Base-by-base conservation (phyloP, 2,888 invertebrate species). In the Meta bourneti region DNA sequence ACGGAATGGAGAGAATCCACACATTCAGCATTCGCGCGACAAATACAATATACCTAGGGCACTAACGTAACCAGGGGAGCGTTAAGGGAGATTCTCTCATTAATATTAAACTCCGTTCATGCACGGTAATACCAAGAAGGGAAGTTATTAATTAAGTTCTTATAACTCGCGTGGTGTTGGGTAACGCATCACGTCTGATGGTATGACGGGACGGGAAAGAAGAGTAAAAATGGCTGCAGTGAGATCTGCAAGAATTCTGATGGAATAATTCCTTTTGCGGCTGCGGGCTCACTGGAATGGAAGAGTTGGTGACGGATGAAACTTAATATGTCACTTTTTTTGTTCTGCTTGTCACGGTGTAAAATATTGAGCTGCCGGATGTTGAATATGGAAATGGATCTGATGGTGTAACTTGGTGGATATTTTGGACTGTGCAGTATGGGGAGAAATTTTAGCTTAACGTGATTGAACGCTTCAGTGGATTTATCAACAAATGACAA, bases 61-160 rank as follows among this genome's bases (percentile, higher is more conserved):
- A 52, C 82, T n/a, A 72, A 19, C 52, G 88, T 34, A 75, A 16
- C 75, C 89, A 83, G 8, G n/a, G 54, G 70, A 83, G 82, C 89
- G 80, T 88, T 81, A 75, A 88, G 51, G 70, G 82, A 77, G 49
- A 48, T 69, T 77, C 34, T 20, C 77, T 89, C 89, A 89, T 89
- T 89, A 89, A 89, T 82, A 89, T 89, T 78, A 89, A 89, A 70
- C 71, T 70, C 52, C 75, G 49, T 77, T 83, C 82, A 89, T 89
- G 89, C 89, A 77, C 77, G 77, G 52, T 70, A 71, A 71, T 72
- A 61, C n/a, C 34, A 75, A 7, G 72, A 16, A 20, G 69, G 48
- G 19, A 71, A 34, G 82, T 51, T 20, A 74, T 51, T 87, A 78
- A 89, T 89, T 83, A 89, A 75, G 89, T 74, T 79, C 78, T 87